Percentiles rank a stretch among this genome's conserved stretches.
These are phyloP conservation scores for Drosophila quinaria DNA, from an alignment of 2,888 invertebrate genomes.

Conservation along the genomic window DNA sequence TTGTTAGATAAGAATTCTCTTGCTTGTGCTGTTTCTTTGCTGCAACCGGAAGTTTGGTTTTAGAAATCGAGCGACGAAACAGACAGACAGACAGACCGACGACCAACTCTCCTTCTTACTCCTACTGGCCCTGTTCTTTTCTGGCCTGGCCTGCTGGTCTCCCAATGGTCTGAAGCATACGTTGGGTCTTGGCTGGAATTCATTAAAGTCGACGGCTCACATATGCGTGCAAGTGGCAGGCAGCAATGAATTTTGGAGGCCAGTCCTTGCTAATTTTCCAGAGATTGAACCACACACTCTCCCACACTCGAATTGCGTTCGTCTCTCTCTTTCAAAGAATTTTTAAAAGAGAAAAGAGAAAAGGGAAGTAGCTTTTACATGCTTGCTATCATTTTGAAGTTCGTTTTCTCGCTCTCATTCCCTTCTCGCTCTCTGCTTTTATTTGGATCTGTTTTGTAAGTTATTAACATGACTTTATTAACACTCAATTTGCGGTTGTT, in stretches of 20 bases:
- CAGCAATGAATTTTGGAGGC: slow-evolving; percentile 50
- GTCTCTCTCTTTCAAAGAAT: too few relatives aligned
- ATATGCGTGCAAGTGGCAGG: slow-evolving; percentile 59
- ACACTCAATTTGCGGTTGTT: slow-evolving; percentile 79
- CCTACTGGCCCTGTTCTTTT: slow-evolving; percentile 14
- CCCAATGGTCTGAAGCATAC: slow-evolving; percentile 25
- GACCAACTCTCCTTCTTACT: slow-evolving; percentile 35
- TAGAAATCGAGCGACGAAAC: slow-evolving; percentile 72
- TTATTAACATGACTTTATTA: slow-evolving; percentile 81
- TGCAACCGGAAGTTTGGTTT: slow-evolving; percentile 71
- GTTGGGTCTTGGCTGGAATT: slow-evolving; percentile 42
- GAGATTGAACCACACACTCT: slow-evolving; percentile 10
- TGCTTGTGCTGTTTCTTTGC: slow-evolving; percentile 18
- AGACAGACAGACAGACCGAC: slow-evolving; percentile 60
- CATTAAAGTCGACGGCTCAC: slow-evolving; percentile 49
- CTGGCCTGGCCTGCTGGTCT: neutral
- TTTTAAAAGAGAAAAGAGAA: too few relatives aligned
- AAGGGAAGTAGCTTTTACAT: neutral
- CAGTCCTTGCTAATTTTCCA: slow-evolving; percentile 50
- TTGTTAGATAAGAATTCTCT: neutral
- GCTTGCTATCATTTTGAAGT: slow-evolving; percentile 10
- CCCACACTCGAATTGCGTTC: slow-evolving; percentile 3
- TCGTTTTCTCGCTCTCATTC: slow-evolving; percentile 22
- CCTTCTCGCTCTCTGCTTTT: slow-evolving; percentile 14
- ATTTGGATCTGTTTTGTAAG: slow-evolving; percentile 56